Percentiles rank a stretch among this genome's conserved stretches.
Evolutionary conservation across 2,888 invertebrate species (phyloP).

Genomic region (Drosophila mettleri): DNA sequence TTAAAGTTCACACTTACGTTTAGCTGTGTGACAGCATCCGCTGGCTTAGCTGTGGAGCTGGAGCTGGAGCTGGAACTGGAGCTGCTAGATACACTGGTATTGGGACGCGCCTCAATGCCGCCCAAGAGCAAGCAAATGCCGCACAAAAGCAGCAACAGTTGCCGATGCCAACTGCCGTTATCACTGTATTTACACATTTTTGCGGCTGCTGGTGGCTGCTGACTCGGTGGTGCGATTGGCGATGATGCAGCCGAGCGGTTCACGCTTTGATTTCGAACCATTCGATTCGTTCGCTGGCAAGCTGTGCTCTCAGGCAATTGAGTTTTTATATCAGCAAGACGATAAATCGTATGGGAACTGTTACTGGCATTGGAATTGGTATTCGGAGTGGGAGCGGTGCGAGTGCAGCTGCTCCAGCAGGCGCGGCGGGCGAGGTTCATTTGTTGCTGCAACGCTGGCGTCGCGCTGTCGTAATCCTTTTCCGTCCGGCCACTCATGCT

Average conservation of each 20-base stretch:
- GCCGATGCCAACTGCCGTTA: conserved; percentile 38
- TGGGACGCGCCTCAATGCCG: conserved; percentile 83
- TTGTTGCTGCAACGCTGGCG: conserved; percentile 87
- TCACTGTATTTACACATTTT: conserved; percentile 13
- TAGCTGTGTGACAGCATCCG: conserved; percentile 49
- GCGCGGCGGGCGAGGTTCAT: conserved; percentile 90
- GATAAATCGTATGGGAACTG: conserved; percentile 20
- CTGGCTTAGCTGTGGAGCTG: conserved; percentile 25
- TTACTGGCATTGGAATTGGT: conserved; percentile 3
- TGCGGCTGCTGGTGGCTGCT: conserved; percentile 21
- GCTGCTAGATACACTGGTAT: conserved; percentile 59
- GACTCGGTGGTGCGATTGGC: conserved; percentile 50
- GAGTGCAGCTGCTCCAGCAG: conserved; percentile 86
- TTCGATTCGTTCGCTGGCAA: conserved; percentile 47
- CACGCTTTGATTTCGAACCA: conserved; percentile 43
- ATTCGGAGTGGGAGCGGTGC: conserved; percentile 2
- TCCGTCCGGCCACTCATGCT: conserved; percentile 64
- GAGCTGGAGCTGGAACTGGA: conserved; percentile 16
- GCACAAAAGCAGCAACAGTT: conserved; percentile 59
- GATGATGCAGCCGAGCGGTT: conserved; percentile 10
- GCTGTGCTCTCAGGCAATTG: conserved; percentile 21
- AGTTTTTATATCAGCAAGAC: conserved; percentile 72
- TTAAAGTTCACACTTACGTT: conserved; percentile 57
- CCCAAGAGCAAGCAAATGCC: conserved; percentile 74
- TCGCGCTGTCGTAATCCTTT: conserved; percentile 78